Evolutionary conservation across 2,797 vertebrate species (phyloP).

Genomic region (Balearica regulorum): DNA sequence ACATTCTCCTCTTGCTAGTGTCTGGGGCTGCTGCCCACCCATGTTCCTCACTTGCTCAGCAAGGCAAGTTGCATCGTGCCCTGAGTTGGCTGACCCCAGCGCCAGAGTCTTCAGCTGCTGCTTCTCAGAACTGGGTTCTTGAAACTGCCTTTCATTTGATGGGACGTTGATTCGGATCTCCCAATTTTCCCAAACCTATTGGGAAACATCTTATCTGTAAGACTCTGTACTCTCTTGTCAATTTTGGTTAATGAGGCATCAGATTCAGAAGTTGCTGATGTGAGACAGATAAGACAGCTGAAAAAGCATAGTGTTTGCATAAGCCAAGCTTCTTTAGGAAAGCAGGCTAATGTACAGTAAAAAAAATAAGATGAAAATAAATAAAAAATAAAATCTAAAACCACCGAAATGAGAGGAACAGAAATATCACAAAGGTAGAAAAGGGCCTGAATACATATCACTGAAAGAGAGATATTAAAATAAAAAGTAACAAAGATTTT

Average conservation of each 20-base stretch:
- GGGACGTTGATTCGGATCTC: background rate
- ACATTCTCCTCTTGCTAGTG: accelerated
- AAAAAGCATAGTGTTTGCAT: background rate
- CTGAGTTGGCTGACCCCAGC: background rate
- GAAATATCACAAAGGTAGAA: background rate
- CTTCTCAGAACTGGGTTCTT: background rate
- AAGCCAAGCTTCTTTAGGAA: background rate
- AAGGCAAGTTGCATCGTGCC: background rate
- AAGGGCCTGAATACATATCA: background rate
- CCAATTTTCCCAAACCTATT: background rate
- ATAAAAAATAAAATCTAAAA: background rate
- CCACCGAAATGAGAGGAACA: background rate
- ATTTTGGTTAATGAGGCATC: background rate
- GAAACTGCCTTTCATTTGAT: background rate
- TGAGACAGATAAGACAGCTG: background rate
- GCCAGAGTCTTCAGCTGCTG: accelerated
- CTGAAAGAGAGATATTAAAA: background rate
- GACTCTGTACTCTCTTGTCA: background rate
- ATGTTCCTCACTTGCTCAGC: background rate
- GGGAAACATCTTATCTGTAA: background rate
- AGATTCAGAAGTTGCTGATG: background rate
- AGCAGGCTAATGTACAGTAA: background rate
- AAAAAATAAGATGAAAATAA: background rate
- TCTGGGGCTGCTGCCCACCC: background rate
- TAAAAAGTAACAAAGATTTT: background rate